Evolutionary conservation across 1,140 invertebrate genomes (phyloP).

Genomic region (Holotrichia oblita): DNA sequence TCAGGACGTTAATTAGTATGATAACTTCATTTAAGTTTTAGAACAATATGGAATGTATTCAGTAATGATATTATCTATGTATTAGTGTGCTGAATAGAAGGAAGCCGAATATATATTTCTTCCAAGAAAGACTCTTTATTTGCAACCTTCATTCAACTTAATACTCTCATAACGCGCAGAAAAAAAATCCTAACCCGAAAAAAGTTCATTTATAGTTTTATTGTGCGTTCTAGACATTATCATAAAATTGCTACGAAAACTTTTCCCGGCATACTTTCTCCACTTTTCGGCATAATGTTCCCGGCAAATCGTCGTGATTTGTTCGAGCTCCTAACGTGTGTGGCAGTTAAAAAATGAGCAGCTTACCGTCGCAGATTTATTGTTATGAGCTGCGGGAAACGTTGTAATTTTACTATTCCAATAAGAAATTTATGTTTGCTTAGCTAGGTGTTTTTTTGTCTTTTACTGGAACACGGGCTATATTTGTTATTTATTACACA

Average conservation of each 20-base stretch:
- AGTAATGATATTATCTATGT: too few species aligned
- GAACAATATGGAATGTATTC: too few species aligned
- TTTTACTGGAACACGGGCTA: not conserved
- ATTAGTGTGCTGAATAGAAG: too few species aligned
- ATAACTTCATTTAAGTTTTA: too few species aligned
- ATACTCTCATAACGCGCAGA: not conserved
- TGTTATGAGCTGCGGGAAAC: slow-evolving; percentile 9
- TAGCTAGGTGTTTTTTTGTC: not conserved
- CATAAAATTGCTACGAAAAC: slow-evolving; percentile 20
- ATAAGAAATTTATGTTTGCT: slow-evolving; percentile 31
- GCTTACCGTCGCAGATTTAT: slow-evolving; percentile 29
- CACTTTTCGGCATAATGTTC: slow-evolving; percentile 33
- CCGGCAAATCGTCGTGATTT: slow-evolving; percentile 24
- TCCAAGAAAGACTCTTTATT: not conserved
- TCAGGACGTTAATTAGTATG: too few species aligned
- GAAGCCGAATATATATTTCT: too few species aligned
- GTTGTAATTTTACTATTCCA: slow-evolving; percentile 32
- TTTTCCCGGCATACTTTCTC: not conserved
- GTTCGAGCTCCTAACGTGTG: slow-evolving; percentile 16
- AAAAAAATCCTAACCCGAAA: slow-evolving; percentile 14
- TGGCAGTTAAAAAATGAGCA: slow-evolving; percentile 32
- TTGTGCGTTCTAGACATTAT: slow-evolving; percentile 26
- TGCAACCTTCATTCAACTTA: not conserved
- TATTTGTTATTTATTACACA: slow-evolving; percentile 27
- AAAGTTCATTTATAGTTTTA: slow-evolving; percentile 27